Evolutionary conservation across 2,113 vertebrate genomes (phyloP), one percentile per base, ranked within the genome.

Genomic region (Grantiella picta): DNA sequence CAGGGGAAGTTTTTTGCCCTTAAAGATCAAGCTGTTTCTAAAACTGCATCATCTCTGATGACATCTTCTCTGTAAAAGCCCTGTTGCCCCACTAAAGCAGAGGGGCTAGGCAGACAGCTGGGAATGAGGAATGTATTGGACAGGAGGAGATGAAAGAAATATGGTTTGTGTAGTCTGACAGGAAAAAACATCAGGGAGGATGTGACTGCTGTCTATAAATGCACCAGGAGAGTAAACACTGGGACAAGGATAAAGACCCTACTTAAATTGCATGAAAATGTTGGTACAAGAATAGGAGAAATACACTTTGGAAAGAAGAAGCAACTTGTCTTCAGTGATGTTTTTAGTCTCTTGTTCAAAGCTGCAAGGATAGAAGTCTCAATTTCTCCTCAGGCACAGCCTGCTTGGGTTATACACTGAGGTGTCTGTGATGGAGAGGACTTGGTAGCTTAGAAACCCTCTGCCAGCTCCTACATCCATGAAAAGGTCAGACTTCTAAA

Each of bases 21-120:
- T 50, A 33, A 7, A 60, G 73, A n/a, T 60, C 10, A 44, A 7
- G 3, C 12, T 0, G 7, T 25, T 90, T 64, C 2, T 57, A n/a
- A 76, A 76, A 14, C 20, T 57, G 31, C 0, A n/a, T 27, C 0
- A 0, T 15, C 1, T 11, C 9, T 33, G 27, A 49, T 7, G 0
- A 77, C 61, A 63, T 20, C 3, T 78, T 18, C 3, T 53, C 20
- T 78, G 17, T 53, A 16, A 36, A 40, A 56, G 24, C 2, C 11
- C 7, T 60, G 2, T 38, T 82, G 4, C 7, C 8, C 44, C 0
- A 1, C 5, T 56, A 13, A 1, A 68, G n/a, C 2, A 36, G 29
- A 82, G 15, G 16, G 8, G 28, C 12, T 50, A 15, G 24, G 8
- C 15, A 81, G 64, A 11, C 8, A 60, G 68, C 52, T 42, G 25